phyloP scores from a whole-genome alignment of 2,113 vertebrate genomes.

The Pelecanus crispus region DNA sequence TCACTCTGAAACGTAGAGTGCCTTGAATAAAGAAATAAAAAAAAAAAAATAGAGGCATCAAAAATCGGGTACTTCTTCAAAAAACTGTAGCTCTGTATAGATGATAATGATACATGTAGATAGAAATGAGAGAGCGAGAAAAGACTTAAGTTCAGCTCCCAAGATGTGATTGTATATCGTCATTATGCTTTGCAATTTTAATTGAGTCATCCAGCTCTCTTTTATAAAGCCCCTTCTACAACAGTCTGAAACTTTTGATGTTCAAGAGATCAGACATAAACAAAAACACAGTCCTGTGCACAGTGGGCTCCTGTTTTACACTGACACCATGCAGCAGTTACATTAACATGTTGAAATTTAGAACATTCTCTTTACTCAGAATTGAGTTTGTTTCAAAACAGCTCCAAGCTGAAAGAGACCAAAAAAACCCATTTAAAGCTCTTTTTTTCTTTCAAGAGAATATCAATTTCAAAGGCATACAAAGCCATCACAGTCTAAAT shows the following conservation, averaged over 20 bases:
- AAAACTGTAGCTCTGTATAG: neutral
- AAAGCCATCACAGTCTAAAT: neutral
- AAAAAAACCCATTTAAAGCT: neutral
- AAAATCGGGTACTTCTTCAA: neutral
- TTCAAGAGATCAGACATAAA: neutral
- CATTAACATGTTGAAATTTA: neutral
- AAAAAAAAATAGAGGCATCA: neutral
- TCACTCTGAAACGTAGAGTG: neutral
- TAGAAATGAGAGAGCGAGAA: neutral
- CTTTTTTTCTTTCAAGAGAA: neutral
- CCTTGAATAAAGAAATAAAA: neutral
- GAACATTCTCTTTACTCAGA: neutral
- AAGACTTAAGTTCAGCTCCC: neutral
- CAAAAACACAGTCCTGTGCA: neutral
- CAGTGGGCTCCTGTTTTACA: neutral
- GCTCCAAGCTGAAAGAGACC: neutral
- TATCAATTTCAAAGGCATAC: neutral
- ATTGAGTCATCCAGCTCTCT: neutral
- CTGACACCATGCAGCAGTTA: neutral
- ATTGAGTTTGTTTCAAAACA: neutral
- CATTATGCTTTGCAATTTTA: neutral
- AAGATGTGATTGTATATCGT: neutral
- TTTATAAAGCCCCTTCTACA: neutral
- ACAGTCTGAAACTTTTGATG: neutral
- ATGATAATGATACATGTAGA: neutral